Conservation (phyloP, 2,113 vertebrate genomes). For the Lynx canadensis region DNA sequence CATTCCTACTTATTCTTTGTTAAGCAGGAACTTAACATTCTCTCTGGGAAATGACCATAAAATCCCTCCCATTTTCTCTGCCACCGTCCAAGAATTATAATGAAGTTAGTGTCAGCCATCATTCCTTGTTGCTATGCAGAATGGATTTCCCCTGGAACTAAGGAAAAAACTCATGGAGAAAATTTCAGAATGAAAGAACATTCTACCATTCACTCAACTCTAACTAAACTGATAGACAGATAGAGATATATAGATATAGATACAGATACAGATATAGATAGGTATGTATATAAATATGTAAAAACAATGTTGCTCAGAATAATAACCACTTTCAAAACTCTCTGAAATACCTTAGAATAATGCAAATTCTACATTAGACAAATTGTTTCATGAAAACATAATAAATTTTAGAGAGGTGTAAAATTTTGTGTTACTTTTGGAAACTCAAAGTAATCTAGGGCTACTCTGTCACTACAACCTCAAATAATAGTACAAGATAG, state of each 20-base stretch:
- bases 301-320: constrained; percentile 7
- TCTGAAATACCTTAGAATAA: not conserved
- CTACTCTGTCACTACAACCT: not conserved
- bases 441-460: not conserved
- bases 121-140: not conserved
- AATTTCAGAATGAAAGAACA: not conserved
- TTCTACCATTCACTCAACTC: not conserved
- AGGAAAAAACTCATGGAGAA: not conserved
- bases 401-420: constrained; percentile 53
- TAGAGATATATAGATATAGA: too few relatives aligned
- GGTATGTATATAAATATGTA: not conserved
- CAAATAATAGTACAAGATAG: not conserved
- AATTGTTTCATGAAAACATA: constrained; percentile 56
- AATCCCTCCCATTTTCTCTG: not conserved
- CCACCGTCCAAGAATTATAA: not conserved
- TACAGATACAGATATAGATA: too few relatives aligned
- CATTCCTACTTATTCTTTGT: not conserved
- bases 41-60: not conserved
- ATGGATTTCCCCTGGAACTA: not conserved
- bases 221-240: not conserved
- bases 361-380: not conserved
- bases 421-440: not conserved
- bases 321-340: not conserved
- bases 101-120: not conserved
- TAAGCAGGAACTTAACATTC: not conserved